These are phyloP conservation scores for Copidosoma floridanum DNA, from an alignment of 1,140 invertebrate genomes.

Conservation along the genomic window DNA sequence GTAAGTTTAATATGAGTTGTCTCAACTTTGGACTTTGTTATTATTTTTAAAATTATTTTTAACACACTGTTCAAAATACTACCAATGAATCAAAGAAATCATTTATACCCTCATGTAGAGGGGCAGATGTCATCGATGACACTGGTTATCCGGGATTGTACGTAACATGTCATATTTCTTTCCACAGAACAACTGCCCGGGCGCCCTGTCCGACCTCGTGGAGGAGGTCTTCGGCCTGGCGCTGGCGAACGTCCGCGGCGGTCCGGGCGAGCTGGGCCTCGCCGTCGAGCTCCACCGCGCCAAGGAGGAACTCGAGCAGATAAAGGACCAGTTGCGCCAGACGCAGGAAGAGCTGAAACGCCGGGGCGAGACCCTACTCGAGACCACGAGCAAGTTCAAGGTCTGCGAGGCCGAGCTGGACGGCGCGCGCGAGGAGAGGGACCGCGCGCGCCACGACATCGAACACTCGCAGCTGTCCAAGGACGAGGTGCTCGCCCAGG, in stretches of 20 bases:
- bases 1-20: no score
- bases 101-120: background rate
- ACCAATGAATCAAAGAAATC: background rate
- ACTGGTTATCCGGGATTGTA: no score
- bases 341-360: constrained; percentile 77
- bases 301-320: constrained; percentile 76
- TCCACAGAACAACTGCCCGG: constrained; percentile 38
- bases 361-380: constrained; percentile 74
- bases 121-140: no score
- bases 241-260: constrained; percentile 59
- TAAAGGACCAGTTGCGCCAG: constrained; percentile 70
- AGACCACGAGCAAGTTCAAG: constrained; percentile 75
- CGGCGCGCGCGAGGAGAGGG: constrained; percentile 77
- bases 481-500: constrained; percentile 80
- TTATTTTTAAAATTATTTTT: no score
- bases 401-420: constrained; percentile 80
- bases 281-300: constrained; percentile 75
- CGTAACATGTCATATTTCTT: no score
- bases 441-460: constrained; percentile 71
- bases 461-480: constrained; percentile 66
- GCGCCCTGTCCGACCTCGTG: constrained; percentile 58
- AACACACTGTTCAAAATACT: no score
- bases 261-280: constrained; percentile 55
- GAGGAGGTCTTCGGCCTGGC: constrained; percentile 72
- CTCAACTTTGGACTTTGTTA: no score